Evolutionary conservation across 2,888 invertebrate genomes (phyloP).

Genomic region (Eupithecia tripunctaria): DNA sequence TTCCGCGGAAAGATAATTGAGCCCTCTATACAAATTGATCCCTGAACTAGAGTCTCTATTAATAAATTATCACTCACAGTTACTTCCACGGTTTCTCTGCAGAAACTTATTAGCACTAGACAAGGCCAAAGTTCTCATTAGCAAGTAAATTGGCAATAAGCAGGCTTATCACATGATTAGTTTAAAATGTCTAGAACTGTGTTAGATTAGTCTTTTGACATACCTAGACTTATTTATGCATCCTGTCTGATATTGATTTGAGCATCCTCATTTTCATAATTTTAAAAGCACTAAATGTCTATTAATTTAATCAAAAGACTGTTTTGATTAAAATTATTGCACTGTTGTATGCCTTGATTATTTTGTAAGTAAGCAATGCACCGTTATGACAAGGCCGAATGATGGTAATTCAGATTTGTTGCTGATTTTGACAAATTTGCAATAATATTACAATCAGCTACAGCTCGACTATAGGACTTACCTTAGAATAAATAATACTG

Average conservation of each 20-base stretch:
- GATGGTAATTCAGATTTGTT: neutral
- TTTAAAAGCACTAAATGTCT: neutral
- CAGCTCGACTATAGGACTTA: neutral
- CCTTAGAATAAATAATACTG: too few species aligned
- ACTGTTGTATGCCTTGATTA: neutral
- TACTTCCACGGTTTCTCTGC: neutral
- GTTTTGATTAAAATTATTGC: neutral
- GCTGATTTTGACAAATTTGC: too few species aligned
- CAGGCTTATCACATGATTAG: constrained; percentile 1
- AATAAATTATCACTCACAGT: neutral
- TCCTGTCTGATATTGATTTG: neutral
- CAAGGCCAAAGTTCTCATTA: constrained; percentile 14
- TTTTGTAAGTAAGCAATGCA: too few species aligned
- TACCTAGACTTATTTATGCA: neutral
- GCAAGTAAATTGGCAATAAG: constrained; percentile 1
- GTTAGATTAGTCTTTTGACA: neutral
- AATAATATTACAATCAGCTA: too few species aligned
- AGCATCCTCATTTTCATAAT: neutral
- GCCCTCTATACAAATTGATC: constrained; percentile 1
- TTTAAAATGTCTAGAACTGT: neutral
- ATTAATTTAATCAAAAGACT: neutral
- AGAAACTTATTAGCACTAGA: neutral
- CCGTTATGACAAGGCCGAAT: too few species aligned
- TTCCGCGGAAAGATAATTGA: neutral
- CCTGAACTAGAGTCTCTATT: neutral